These are phyloP conservation scores for Falco punctatus DNA, from an alignment of 2,113 vertebrate species.

Conservation along the genomic window DNA sequence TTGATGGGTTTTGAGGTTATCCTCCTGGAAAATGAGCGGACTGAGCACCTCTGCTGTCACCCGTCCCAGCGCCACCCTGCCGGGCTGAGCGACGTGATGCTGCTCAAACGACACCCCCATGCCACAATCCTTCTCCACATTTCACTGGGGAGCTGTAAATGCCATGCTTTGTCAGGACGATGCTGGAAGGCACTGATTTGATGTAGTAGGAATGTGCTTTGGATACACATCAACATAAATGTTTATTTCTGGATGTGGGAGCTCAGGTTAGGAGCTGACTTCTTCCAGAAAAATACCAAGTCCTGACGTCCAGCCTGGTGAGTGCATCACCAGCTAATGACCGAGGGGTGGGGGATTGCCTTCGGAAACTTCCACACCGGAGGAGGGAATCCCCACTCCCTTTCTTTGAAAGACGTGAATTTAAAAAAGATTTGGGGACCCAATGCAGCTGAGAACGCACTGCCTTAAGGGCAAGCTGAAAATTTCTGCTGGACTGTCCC, in stretches of 20 bases:
- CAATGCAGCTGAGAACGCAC: no score
- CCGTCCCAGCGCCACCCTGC: background rate
- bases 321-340: background rate
- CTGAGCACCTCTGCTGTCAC: background rate
- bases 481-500: background rate
- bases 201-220: background rate
- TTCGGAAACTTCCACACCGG: background rate
- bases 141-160: background rate
- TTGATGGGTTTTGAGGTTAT: background rate
- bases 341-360: background rate
- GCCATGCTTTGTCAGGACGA: background rate
- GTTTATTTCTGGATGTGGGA: conserved; percentile 1
- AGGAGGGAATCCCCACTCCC: conserved; percentile 19
- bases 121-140: fast-evolving
- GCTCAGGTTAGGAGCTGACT: background rate
- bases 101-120: fast-evolving
- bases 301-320: background rate
- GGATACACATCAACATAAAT: background rate
- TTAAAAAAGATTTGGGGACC: background rate
- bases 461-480: background rate
- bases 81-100: fast-evolving
- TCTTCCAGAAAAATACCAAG: background rate
- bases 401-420: background rate
- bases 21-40: background rate
- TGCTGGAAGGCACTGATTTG: background rate